A percentile compares a stretch with the other conserved stretches of the same genome.
Evolutionary conservation across 1,140 invertebrate species (phyloP).

Genomic region (Brachionus paranguensis): DNA sequence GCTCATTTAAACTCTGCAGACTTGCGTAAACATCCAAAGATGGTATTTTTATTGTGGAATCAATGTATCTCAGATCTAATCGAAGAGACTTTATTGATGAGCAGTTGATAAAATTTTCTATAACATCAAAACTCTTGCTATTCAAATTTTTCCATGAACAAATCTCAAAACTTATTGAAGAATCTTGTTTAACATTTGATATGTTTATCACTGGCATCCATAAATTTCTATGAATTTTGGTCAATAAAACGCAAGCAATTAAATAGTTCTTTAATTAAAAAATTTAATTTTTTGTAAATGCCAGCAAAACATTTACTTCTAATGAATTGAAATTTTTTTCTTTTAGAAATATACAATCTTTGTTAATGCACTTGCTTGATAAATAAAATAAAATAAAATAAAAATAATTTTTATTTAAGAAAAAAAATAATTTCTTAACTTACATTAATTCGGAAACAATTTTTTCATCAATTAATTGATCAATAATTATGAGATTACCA

Average conservation of each 20-base stretch:
- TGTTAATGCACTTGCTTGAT: neutral
- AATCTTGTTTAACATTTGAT: too few relatives aligned
- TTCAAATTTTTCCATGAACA: neutral
- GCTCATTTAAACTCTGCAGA: neutral
- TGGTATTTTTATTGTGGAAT: neutral
- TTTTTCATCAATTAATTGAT: neutral
- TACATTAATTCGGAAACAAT: neutral
- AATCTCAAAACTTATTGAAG: neutral
- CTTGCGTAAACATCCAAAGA: neutral
- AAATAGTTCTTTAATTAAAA: neutral
- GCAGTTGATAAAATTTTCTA: neutral
- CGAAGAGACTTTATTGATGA: neutral
- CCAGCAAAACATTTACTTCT: neutral
- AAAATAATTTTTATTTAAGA: neutral
- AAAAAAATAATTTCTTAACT: neutral
- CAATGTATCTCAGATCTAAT: neutral
- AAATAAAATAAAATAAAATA: neutral
- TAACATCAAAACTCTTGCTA: neutral
- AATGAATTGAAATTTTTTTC: neutral
- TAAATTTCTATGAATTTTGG: neutral
- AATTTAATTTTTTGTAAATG: neutral
- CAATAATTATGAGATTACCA: neutral
- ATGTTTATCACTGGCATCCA: neutral
- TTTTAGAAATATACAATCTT: neutral
- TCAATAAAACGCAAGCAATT: neutral